Conservation (phyloP, 2,113 vertebrate species). For the Tamias sibiricus region DNA sequence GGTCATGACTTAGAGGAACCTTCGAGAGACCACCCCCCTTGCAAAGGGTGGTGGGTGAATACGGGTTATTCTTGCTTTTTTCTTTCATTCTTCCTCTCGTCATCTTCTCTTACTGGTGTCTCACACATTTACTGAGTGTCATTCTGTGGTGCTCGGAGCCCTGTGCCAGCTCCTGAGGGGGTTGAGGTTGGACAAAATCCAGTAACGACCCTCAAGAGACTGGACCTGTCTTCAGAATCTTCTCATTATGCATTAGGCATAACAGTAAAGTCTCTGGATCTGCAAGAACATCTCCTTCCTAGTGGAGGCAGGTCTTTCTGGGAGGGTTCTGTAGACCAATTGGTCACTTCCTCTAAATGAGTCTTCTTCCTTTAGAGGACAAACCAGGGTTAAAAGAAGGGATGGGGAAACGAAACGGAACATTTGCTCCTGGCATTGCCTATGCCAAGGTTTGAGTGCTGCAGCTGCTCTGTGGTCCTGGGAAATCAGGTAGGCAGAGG, state of each 20-base stretch:
- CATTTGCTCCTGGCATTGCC: fast-evolving
- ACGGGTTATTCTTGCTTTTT: background rate
- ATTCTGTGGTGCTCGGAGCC: background rate
- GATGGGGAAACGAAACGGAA: background rate
- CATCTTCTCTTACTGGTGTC: background rate
- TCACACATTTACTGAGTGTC: background rate
- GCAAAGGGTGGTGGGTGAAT: background rate
- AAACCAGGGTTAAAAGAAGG: background rate
- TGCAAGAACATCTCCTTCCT: background rate
- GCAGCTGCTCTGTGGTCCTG: background rate
- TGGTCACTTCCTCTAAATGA: background rate
- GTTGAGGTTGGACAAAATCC: background rate
- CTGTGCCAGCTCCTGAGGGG: too few species aligned
- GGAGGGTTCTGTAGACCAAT: background rate
- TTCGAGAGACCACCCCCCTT: background rate
- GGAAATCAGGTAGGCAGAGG: background rate
- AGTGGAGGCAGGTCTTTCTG: background rate
- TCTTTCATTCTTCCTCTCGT: background rate
- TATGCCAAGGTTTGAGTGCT: background rate
- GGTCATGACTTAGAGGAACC: background rate
- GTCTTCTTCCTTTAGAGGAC: background rate
- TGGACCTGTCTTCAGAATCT: too few species aligned
- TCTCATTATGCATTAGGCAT: too few species aligned
- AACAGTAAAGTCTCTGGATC: background rate
- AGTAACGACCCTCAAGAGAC: background rate